phyloP scores from a whole-genome alignment of 2,113 vertebrate genomes.

The Sclerurus mexicanus region DNA sequence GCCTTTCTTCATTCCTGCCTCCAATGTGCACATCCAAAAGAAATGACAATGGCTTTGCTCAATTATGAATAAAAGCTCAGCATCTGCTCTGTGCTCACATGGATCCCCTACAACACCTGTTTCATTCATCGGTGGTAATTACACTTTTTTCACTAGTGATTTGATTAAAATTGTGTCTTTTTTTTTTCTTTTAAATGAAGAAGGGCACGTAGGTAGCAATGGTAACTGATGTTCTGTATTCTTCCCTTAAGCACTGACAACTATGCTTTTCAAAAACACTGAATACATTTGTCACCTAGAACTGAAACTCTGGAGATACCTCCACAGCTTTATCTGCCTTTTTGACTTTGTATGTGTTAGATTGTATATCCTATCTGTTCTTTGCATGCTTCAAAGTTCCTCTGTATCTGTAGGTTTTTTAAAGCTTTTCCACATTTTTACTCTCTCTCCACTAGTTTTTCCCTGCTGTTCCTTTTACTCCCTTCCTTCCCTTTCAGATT shows the following conservation, averaged over 20 bases:
- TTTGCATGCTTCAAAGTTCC: neutral
- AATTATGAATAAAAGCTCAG: neutral
- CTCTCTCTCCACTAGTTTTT: neutral
- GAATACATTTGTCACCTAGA: neutral
- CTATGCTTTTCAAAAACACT: neutral
- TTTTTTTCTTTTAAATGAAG: neutral
- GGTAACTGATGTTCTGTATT: neutral
- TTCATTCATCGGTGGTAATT: slow-evolving; percentile 2
- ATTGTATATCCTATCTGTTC: neutral
- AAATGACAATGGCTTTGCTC: neutral
- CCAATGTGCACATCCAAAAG: neutral
- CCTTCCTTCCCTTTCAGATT: neutral
- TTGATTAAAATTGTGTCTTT: neutral
- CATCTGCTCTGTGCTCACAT: neutral
- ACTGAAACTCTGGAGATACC: neutral
- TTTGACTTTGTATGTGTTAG: neutral
- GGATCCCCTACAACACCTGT: neutral
- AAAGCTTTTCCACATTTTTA: neutral
- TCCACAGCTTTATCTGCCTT: neutral
- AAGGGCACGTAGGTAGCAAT: neutral
- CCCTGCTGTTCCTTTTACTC: neutral
- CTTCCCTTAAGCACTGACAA: neutral
- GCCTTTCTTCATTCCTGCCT: neutral
- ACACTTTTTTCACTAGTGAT: neutral
- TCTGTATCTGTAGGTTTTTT: neutral